Evolutionary conservation across 2,797 vertebrate genomes (phyloP).

Genomic region (Clamator glandarius): DNA sequence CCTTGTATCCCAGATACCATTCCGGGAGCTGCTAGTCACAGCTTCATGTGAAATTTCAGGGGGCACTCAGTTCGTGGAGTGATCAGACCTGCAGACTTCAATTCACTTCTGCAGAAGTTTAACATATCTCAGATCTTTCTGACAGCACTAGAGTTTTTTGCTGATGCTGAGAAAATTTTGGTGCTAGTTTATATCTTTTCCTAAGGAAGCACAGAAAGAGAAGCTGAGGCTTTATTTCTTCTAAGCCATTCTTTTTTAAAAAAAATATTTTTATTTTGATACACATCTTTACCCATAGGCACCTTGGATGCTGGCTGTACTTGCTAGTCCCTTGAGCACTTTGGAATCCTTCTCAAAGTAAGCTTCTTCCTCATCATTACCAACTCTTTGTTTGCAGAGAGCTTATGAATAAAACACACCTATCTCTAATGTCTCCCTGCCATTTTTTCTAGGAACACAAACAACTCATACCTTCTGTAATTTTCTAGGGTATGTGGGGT

Average conservation of each 20-base stretch:
- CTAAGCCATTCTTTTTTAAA: slow-evolving; percentile 12
- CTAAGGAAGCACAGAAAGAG: slow-evolving; percentile 16
- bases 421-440: not conserved
- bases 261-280: slow-evolving; percentile 27
- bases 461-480: not conserved
- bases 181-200: slow-evolving; percentile 49
- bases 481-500: not conserved
- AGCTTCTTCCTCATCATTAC: not conserved
- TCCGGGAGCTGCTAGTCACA: not conserved
- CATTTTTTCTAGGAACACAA: not conserved
- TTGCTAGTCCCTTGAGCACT: slow-evolving; percentile 8
- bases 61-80: not conserved
- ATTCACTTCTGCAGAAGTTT: slow-evolving; percentile 19
- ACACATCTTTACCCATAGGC: slow-evolving; percentile 45
- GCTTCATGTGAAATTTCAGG: not conserved
- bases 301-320: slow-evolving; percentile 25
- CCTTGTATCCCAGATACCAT: not conserved
- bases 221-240: slow-evolving; percentile 37
- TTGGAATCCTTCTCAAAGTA: slow-evolving; percentile 8
- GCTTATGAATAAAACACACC: not conserved
- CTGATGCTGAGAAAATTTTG: slow-evolving; percentile 43
- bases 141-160: slow-evolving; percentile 33
- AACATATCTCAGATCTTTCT: slow-evolving; percentile 46
- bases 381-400: not conserved
- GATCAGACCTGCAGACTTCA: not conserved